Base-by-base conservation (phyloP, 2,888 invertebrate species). In the Epirrhoe tristata region DNA sequence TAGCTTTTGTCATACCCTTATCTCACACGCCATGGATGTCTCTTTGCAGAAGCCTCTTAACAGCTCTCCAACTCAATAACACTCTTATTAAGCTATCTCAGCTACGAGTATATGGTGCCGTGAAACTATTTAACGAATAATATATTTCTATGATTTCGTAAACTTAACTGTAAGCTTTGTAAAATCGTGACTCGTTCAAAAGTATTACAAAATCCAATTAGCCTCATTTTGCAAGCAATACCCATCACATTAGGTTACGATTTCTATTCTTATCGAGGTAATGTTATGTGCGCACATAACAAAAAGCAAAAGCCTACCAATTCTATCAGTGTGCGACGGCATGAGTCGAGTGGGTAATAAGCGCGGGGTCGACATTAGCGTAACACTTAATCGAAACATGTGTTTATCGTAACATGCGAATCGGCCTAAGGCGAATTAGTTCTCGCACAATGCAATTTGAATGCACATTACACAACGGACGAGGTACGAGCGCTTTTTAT, bases 391-490 rank as follows among this genome's bases (percentile, higher is more conserved):
- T 91, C 89, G 91, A 86, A 91, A 88, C 92, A 93, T 92, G 87
- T 92, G 92, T 93, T 93, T 92, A 93, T 92, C 92, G 92, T 87
- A 88, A 90, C 90, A 88, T 88, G 90, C 89, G 90, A 90, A 93
- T 93, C 93, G 86, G 90, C 91, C 91, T 92, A 90, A 91, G 89
- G 91, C 91, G 92, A 93, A 93, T 93, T 93, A 93, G 93, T 91
- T 93, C 91, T 91, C 93, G 92, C 92, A 93, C 93, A 93, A 93
- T 93, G 93, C 93, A 93, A 93, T 93, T 93, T 93, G 92, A 93
- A 93, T 93, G 93, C 92, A 92, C 91, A 93, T 93, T 93, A 93
- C 93, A 93, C 93, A 93, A 92, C 93, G 90, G 89, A 91, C 92
- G 89, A 90, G 88, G 91, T 91, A 92, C 91, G 86, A 86, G 87